These are phyloP conservation scores for Helarctos malayanus DNA, from an alignment of 2,797 vertebrate species.

Conservation along the genomic window DNA sequence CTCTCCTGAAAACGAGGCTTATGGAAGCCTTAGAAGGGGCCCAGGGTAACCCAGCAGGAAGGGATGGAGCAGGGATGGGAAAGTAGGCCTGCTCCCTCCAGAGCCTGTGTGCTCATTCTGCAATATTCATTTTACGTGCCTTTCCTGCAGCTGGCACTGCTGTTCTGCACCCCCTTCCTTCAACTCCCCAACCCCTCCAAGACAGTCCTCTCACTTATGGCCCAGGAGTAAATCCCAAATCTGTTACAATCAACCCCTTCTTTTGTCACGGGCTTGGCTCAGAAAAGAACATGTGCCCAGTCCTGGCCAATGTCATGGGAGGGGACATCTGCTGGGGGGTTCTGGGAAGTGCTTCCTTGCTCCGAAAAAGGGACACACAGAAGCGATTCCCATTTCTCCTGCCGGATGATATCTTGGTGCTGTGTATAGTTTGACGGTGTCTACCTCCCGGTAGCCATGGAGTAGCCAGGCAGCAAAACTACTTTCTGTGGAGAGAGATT, in stretches of 20 bases:
- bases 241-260: neutral
- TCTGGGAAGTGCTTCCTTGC: conserved; percentile 18
- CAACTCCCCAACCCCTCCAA: neutral
- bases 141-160: neutral
- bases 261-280: neutral
- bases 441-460: neutral
- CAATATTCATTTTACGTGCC: neutral
- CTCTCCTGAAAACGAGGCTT: neutral
- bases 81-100: neutral
- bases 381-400: neutral
- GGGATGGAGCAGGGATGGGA: neutral
- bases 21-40: neutral
- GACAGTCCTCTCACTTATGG: too few species aligned
- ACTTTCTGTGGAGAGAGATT: neutral
- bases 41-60: neutral
- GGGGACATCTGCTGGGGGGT: neutral
- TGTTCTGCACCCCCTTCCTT: neutral
- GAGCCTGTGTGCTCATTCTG: neutral
- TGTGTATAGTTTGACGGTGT: neutral
- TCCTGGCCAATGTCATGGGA: neutral
- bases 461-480: neutral
- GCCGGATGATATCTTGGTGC: neutral
- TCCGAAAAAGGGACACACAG: neutral
- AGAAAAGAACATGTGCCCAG: neutral
- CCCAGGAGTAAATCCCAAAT: neutral